Evolutionary conservation across 1,140 invertebrate species (phyloP).

Genomic region (Tetranychus urticae): DNA sequence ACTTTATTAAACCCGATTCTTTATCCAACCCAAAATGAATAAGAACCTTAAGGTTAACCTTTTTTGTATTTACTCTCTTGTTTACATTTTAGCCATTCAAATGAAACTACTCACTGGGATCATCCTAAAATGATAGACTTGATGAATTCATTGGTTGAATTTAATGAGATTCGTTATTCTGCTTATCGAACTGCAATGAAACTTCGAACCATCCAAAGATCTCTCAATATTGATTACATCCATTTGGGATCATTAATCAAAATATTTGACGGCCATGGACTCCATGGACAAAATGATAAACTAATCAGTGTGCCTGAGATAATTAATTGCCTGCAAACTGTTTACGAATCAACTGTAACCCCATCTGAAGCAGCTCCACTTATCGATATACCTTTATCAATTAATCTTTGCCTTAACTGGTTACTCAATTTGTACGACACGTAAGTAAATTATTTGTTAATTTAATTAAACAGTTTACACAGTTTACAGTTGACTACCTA

Average conservation of each 20-base stretch:
- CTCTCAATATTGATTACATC: constrained; percentile 60
- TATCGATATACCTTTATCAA: constrained; percentile 51
- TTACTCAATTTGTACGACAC: constrained; percentile 92
- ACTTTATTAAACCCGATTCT: background rate
- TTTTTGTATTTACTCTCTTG: background rate
- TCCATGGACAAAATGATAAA: constrained; percentile 77
- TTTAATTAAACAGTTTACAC: too few species aligned
- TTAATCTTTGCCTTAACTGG: constrained; percentile 93
- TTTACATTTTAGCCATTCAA: constrained; percentile 44
- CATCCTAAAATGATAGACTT: constrained; percentile 38
- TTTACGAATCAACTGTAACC: constrained; percentile 32
- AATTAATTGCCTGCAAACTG: constrained; percentile 65
- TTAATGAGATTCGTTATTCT: constrained; percentile 92
- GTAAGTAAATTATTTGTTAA: constrained; percentile 22
- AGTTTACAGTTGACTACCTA: too few species aligned
- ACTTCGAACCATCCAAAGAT: constrained; percentile 72
- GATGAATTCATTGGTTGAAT: constrained; percentile 30
- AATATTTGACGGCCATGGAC: constrained; percentile 74
- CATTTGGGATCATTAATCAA: constrained; percentile 60
- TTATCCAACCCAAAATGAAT: background rate
- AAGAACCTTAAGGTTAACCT: background rate
- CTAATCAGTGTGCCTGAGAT: constrained; percentile 85
- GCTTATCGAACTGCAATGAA: constrained; percentile 97
- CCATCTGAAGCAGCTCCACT: constrained; percentile 39
- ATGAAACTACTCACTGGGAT: constrained; percentile 85